Conservation (phyloP, 2,888 invertebrate genomes). For the Megamerina dolium region DNA sequence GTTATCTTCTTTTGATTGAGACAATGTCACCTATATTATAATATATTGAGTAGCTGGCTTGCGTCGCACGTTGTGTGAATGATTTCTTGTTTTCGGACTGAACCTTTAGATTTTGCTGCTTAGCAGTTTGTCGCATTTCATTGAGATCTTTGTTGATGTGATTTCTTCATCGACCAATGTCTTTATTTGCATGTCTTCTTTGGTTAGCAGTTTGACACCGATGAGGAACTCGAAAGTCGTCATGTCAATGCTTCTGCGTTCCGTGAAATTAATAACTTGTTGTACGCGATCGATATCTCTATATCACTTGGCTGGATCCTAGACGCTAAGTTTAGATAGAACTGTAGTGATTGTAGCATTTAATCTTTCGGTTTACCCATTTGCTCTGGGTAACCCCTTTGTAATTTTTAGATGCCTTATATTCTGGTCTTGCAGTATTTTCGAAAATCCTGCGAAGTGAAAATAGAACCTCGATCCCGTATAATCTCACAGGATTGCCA, state of each 20-base stretch:
- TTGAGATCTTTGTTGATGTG: constrained; percentile 1
- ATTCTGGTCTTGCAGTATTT: constrained; percentile 33
- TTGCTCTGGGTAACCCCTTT: constrained; percentile 34
- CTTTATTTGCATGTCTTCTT: constrained; percentile 4
- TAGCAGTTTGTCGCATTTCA: constrained; percentile 7
- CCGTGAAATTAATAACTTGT: constrained; percentile 10
- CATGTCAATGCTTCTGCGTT: constrained; percentile 2
- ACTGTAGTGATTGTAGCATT: constrained; percentile 18
- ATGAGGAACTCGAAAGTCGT: constrained; percentile 10
- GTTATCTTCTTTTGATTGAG: constrained; percentile 12
- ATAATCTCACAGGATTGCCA: constrained; percentile 34
- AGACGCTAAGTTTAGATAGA: neutral
- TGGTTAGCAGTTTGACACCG: constrained; percentile 8
- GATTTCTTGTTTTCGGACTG: constrained; percentile 11
- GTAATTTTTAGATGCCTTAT: constrained; percentile 31
- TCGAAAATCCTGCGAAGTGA: constrained; percentile 23
- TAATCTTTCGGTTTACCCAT: constrained; percentile 38
- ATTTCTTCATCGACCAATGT: constrained; percentile 5
- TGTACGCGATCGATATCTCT: constrained; percentile 6
- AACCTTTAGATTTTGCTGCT: constrained; percentile 7
- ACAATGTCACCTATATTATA: constrained; percentile 9
- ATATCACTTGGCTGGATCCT: constrained; percentile 3
- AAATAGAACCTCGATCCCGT: constrained; percentile 34
- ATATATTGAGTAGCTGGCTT: constrained; percentile 1
- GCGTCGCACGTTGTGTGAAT: constrained; percentile 11